phyloP scores from a whole-genome alignment of 2,113 vertebrate species.

The Calyptomena viridis region DNA sequence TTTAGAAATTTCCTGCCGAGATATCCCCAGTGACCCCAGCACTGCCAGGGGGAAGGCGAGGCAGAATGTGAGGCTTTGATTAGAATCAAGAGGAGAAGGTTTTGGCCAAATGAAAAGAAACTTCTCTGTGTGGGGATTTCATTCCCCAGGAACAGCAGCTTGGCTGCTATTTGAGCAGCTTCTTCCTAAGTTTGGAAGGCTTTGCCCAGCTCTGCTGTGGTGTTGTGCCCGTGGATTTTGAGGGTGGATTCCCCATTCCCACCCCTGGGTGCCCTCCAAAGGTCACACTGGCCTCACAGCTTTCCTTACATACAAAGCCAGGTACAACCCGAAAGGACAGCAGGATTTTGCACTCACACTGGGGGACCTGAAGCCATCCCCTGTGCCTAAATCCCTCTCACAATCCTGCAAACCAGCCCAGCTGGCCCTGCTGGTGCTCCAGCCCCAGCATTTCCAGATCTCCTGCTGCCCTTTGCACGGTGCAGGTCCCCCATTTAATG shows the following conservation, averaged over 20 bases:
- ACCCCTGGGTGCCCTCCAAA: not conserved
- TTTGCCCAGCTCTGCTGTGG: not conserved
- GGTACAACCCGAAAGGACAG: not conserved
- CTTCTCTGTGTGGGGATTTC: not conserved
- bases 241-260: not conserved
- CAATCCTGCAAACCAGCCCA: not conserved
- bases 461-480: not conserved
- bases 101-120: not conserved
- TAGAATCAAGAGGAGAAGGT: not conserved
- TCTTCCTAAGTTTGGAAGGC: not conserved
- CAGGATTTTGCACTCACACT: not conserved
- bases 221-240: not conserved
- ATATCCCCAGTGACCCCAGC: not conserved
- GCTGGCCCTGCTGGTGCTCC: not conserved
- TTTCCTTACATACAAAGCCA: not conserved
- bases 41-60: fast-evolving
- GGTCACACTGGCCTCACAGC: not conserved
- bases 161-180: not conserved
- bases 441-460: not conserved
- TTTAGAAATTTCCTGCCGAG: not conserved
- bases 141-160: not conserved
- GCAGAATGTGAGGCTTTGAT: not conserved
- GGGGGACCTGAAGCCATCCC: not conserved
- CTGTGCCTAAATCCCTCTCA: not conserved
- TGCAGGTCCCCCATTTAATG: not conserved